A percentile compares a stretch with the other conserved stretches of the same genome.
These are phyloP conservation scores for Cephalopholis sonnerati DNA, from an alignment of 2,113 vertebrate species.

Conservation along the genomic window DNA sequence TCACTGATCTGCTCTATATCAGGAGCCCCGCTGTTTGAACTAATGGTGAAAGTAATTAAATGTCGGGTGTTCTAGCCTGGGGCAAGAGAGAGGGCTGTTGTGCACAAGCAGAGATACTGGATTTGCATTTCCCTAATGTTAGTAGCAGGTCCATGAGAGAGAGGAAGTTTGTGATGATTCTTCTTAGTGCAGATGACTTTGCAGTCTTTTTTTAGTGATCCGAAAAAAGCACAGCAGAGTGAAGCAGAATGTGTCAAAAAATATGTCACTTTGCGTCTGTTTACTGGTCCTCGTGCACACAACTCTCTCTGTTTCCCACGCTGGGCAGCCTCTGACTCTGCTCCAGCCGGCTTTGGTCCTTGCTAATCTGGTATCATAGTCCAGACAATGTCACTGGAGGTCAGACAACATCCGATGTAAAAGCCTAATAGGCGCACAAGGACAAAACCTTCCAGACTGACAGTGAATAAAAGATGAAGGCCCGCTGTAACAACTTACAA, in stretches of 20 bases:
- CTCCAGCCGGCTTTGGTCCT: conserved; percentile 36
- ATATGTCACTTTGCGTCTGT: not conserved
- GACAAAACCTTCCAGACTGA: not conserved
- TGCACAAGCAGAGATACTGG: conserved; percentile 24
- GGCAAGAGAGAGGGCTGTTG: conserved; percentile 50
- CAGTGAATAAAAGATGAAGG: conserved; percentile 14
- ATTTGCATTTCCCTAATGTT: conserved; percentile 48
- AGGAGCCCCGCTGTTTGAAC: conserved; percentile 59
- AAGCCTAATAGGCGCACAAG: conserved; percentile 18
- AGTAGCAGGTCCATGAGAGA: not conserved
- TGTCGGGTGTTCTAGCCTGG: conserved; percentile 40
- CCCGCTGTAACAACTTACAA: not conserved
- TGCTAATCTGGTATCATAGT: conserved; percentile 60
- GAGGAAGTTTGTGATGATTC: not conserved
- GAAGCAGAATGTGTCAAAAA: not conserved
- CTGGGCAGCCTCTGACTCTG: conserved; percentile 16
- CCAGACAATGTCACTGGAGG: conserved; percentile 63
- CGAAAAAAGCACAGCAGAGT: conserved; percentile 15
- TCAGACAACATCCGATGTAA: conserved; percentile 52
- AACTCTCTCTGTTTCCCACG: conserved; percentile 13
- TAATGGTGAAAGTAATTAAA: conserved; percentile 74
- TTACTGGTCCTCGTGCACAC: not conserved
- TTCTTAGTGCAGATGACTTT: not conserved
- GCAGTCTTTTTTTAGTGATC: not conserved
- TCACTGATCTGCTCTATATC: conserved; percentile 42